Percentiles rank a stretch among this genome's conserved stretches.
These are phyloP conservation scores for Fopius arisanus DNA, from an alignment of 1,140 invertebrate species.

Conservation along the genomic window DNA sequence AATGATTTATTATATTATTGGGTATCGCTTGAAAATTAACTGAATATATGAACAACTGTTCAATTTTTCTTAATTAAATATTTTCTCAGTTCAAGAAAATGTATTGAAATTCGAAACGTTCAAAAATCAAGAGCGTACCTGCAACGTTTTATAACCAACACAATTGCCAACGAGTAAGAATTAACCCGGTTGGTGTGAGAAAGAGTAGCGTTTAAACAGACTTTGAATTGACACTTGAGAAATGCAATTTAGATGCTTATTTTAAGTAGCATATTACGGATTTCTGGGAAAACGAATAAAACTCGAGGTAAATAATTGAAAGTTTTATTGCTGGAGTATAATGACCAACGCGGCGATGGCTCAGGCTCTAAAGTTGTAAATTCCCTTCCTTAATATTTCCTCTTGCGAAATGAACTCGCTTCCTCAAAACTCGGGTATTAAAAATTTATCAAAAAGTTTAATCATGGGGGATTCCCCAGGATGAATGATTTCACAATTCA, in stretches of 20 bases:
- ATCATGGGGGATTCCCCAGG: not conserved
- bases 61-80: too few species aligned
- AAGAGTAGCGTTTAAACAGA: not conserved
- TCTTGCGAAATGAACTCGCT: not conserved
- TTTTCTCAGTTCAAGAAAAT: not conserved
- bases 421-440: too few species aligned
- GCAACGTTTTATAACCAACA: not conserved
- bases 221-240: not conserved
- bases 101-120: not conserved
- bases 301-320: not conserved
- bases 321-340: not conserved
- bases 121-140: not conserved
- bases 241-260: constrained; percentile 5
- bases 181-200: not conserved
- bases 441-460: not conserved
- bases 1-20: too few species aligned
- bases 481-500: not conserved
- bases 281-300: not conserved
- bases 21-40: too few species aligned
- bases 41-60: too few species aligned
- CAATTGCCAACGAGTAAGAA: not conserved
- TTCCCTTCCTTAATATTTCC: not conserved
- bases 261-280: not conserved
- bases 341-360: not conserved
- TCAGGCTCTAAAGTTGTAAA: not conserved